Conservation (phyloP, 2,113 vertebrate genomes). For the Donacobius atricapilla region DNA sequence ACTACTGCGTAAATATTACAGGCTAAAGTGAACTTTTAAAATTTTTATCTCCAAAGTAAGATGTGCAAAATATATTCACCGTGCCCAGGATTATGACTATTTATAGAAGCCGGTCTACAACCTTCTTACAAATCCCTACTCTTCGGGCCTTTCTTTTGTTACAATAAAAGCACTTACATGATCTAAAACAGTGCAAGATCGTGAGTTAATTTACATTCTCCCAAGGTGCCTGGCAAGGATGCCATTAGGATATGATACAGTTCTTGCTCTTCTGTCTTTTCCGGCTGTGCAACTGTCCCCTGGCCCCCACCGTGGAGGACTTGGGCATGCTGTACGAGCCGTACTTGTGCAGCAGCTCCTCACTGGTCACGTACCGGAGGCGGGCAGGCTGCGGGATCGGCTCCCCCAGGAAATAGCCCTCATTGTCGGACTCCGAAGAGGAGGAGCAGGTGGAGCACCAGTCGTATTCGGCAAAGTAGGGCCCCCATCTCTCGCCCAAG, state of each 20-base stretch:
- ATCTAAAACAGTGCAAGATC: conserved; percentile 81
- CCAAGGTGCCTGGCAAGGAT: conserved; percentile 29
- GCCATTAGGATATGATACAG: conserved; percentile 92
- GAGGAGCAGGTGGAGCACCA: conserved; percentile 99
- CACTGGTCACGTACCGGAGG: conserved; percentile 90
- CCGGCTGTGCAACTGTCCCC: conserved; percentile 89
- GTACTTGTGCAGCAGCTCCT: conserved; percentile 94
- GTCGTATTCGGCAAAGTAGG: conserved; percentile 88
- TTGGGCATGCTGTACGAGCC: conserved; percentile 81
- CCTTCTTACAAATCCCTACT: conserved; percentile 31
- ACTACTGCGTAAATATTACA: conserved; percentile 56
- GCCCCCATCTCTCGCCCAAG: conserved; percentile 81
- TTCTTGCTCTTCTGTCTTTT: conserved; percentile 99
- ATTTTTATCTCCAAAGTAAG: conserved; percentile 61
- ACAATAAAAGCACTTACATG: conserved; percentile 70
- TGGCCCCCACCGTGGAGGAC: conserved; percentile 79
- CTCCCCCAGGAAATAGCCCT: conserved; percentile 97
- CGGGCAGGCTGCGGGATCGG: conserved; percentile 91
- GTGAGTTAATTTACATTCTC: conserved; percentile 80
- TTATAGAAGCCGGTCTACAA: conserved; percentile 54
- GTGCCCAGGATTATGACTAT: conserved; percentile 72
- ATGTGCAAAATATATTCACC: conserved; percentile 79
- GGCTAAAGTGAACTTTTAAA: conserved; percentile 56
- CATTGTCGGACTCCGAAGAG: conserved; percentile 95
- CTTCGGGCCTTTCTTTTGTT: neutral